phyloP scores from a whole-genome alignment of 2,113 vertebrate genomes.

The Ginglymostoma cirratum region DNA sequence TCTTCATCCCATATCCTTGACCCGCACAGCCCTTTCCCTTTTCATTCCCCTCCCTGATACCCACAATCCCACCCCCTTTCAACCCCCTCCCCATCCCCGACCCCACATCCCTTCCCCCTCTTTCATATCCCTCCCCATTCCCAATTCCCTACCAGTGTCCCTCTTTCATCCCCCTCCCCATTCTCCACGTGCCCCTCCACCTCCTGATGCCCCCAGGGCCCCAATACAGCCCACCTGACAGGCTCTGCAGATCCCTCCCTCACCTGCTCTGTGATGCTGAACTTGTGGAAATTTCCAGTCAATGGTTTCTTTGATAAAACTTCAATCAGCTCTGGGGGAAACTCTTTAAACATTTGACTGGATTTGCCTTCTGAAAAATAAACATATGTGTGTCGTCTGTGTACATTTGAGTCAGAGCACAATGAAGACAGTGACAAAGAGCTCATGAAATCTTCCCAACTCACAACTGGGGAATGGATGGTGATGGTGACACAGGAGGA shows the following conservation, averaged over 20 bases:
- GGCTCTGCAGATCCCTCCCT: background rate
- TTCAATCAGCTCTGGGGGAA: constrained; percentile 51
- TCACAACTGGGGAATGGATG: background rate
- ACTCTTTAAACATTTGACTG: constrained; percentile 57
- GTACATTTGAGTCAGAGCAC: background rate
- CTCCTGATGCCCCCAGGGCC: background rate
- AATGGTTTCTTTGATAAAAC: constrained; percentile 56
- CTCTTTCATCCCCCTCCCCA: constrained; percentile 43
- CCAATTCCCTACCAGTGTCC: background rate
- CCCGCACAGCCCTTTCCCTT: background rate
- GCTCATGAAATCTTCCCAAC: background rate
- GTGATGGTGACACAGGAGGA: background rate
- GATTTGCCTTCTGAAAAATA: constrained; percentile 48
- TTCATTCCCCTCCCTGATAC: background rate
- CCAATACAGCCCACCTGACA: too few species aligned
- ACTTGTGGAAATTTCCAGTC: constrained; percentile 66
- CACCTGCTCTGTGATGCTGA: constrained; percentile 57
- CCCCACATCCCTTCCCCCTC: background rate
- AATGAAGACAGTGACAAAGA: background rate
- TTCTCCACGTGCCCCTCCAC: background rate
- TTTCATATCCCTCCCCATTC: background rate
- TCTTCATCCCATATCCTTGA: background rate
- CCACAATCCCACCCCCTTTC: too few species aligned
- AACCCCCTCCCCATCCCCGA: background rate
- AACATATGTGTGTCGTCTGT: background rate